Base-by-base conservation (phyloP, 2,797 vertebrate species). In the Phoebastria nigripes region DNA sequence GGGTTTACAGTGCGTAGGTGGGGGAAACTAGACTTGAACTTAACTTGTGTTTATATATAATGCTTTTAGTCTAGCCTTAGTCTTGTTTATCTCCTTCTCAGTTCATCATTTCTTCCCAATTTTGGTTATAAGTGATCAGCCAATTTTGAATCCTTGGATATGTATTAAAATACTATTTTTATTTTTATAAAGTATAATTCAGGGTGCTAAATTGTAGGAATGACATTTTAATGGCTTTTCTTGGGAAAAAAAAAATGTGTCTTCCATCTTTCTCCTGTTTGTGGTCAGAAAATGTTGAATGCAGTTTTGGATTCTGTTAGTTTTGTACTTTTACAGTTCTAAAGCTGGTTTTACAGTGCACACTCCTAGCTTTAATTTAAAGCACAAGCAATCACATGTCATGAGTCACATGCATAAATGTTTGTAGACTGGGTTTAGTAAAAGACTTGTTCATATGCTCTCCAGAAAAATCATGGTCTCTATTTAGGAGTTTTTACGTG, bases 81-180 rank as follows among this genome's bases (percentile, higher is more conserved):
- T 67, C 58, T 80, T 87, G 67, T 96, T 92, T 85, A 22, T 92
- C 49, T 82, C 56, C 51, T 47, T 8, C 67, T 73, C 63, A 56
- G 24, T 93, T 89, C 81, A 42, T 85, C 0, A 6, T 94, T 93
- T 93, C 49, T 87, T 92, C 65, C 90, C 83, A 87, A 9, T 82
- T 93, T 87, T 93, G 67, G 49, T 82, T 82, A 12, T 46, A 82
- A 88, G 78, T 15, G 24, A 89, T 88, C 78, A 67, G 77, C 66
- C 67, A 77, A 63, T 92, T 95, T 92, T 82, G 83, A 82, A 62
- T 85, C 78, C 63, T 90, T 95, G 74, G 56, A n/a, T 82, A 54
- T 24, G 44, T 80, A 82, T 88, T 76, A 91, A 95, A 94, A 84
- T 70, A 29, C 80, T 81, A 24, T 61, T 82, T 95, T 90, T 81